Percentiles rank a stretch among this genome's conserved stretches.
phyloP scores from a whole-genome alignment of 2,888 invertebrate species.

The Ochropacha duplaris region DNA sequence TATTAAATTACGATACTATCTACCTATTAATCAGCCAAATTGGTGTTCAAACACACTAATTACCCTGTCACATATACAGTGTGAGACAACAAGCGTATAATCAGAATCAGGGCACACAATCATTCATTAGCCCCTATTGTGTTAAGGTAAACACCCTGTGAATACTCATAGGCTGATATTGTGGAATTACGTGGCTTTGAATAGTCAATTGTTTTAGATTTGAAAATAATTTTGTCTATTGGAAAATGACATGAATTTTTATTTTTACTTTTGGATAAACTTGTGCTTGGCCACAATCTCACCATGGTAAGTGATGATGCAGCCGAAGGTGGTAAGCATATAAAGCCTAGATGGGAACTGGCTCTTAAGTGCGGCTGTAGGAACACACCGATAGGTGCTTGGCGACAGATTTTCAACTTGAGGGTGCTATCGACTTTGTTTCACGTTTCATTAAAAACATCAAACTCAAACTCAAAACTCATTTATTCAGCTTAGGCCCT shows the following conservation, averaged over 20 bases:
- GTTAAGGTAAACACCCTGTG: background rate
- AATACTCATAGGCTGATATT: background rate
- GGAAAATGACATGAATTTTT: background rate
- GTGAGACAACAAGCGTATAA: background rate
- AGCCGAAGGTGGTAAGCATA: too few species aligned
- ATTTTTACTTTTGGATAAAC: too few species aligned
- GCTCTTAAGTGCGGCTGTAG: too few species aligned
- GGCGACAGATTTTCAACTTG: too few species aligned
- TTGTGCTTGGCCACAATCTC: too few species aligned
- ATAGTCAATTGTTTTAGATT: background rate
- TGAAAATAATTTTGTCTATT: background rate
- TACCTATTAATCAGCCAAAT: background rate
- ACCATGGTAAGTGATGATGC: too few species aligned
- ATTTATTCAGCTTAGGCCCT: too few species aligned
- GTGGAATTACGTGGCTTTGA: background rate
- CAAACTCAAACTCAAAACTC: too few species aligned
- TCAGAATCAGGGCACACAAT: background rate
- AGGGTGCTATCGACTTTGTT: too few species aligned
- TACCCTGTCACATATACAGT: background rate
- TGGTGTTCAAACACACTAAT: background rate
- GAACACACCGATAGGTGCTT: too few species aligned
- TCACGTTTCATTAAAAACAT: too few species aligned
- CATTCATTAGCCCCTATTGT: background rate
- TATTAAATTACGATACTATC: background rate
- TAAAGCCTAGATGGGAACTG: too few species aligned